Conservation (phyloP, 1,140 invertebrate species). For the Drosophila insularis region DNA sequence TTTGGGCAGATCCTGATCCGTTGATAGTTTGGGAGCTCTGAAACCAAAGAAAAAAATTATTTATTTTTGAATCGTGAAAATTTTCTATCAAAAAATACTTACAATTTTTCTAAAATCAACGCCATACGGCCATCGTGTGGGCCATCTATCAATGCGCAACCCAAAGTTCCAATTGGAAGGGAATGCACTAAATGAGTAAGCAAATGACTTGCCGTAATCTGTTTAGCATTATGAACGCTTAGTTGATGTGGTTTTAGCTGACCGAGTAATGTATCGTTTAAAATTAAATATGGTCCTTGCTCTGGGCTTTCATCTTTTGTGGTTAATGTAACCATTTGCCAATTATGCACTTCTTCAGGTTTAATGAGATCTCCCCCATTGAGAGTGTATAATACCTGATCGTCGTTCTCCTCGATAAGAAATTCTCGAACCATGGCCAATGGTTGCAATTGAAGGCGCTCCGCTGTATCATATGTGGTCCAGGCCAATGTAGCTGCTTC, state of each 20-base stretch:
- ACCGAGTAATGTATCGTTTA: too few relatives aligned
- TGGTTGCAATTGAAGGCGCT: slow-evolving; percentile 91
- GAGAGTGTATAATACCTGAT: slow-evolving; percentile 85
- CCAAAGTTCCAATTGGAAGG: slow-evolving; percentile 93
- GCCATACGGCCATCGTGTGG: slow-evolving; percentile 32
- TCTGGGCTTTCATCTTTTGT: slow-evolving; percentile 84
- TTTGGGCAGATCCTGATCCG: slow-evolving; percentile 65
- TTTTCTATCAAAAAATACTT: slow-evolving; percentile 9
- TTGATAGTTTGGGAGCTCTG: slow-evolving; percentile 36
- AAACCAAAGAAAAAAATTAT: neutral
- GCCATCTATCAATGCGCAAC: slow-evolving; percentile 86
- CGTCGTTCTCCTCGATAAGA: slow-evolving; percentile 91
- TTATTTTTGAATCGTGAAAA: too few relatives aligned
- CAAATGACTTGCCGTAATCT: slow-evolving; percentile 98
- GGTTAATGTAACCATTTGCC: slow-evolving; percentile 36
- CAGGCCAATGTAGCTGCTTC: slow-evolving; percentile 96
- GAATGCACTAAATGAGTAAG: slow-evolving; percentile 94
- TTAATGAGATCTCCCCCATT: neutral
- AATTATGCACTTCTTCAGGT: slow-evolving; percentile 33
- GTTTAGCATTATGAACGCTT: slow-evolving; percentile 97
- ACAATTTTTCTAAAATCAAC: slow-evolving; percentile 61
- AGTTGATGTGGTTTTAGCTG: slow-evolving; percentile 95
- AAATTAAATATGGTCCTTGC: too few relatives aligned
- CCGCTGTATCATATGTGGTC: slow-evolving; percentile 89
- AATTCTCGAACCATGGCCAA: slow-evolving; percentile 94